Base-by-base conservation (phyloP, 2,113 vertebrate genomes). In the Cisticola juncidis region DNA sequence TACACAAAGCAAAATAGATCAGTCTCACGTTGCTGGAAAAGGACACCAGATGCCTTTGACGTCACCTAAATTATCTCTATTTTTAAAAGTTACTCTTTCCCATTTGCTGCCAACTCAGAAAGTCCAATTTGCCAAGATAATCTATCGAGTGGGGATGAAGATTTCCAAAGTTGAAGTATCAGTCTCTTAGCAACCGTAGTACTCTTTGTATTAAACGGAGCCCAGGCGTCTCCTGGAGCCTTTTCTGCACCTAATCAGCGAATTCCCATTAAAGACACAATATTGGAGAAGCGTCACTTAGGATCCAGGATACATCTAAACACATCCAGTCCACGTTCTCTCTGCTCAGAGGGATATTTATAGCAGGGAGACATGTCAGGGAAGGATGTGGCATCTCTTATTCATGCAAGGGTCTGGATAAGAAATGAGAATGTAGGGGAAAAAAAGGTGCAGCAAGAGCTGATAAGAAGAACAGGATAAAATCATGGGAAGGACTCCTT, bases 151-250 rank as follows among this genome's bases (percentile, higher is more conserved):
- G 91, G 72, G 54, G 64, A 93, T 92, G 88, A 97, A 97, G 81
- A 94, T 90, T 82, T 93, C 96, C 94, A 94, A 97, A 97, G 92
- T 94, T 92, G 87, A 98, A 88, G 91, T 13, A 51, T 56, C 81
- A 25, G 97, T 97, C 96, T 96, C 97, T 84, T 97, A 97, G 97
- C 97, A 98, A 98, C 97, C 77, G 77, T 90, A 94, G 85, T 97
- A 91, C 92, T 95, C 97, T 95, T 66, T 97, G 96, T 97, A 82
- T 97, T 84, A 94, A 95, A 68, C 80, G 22, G 60, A 92, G 94
- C 93, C 80, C 64, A 95, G 85, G 50, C 81, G 22, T 73, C 70
- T 92, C 64, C 91, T 71, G 45, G 36, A 86, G 79, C 96, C 82
- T 72, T 85, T 86, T 56, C 85, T 88, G 88, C 90, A 92, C 95